Conservation (phyloP, 2,797 vertebrate species). For the Ammospiza maritima region DNA sequence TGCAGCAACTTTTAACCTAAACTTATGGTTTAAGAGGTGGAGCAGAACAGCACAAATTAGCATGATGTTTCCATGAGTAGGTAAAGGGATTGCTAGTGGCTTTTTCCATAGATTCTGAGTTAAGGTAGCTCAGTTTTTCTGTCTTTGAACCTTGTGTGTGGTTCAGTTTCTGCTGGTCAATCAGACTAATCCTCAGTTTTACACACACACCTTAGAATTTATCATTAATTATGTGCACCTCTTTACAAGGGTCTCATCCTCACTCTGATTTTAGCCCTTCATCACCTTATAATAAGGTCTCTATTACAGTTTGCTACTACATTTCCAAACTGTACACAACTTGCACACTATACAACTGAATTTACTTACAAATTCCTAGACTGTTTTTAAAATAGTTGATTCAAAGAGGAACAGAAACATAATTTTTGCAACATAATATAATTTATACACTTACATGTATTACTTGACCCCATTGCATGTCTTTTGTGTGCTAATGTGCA, state of each 20-base stretch:
- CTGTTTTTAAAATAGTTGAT: neutral
- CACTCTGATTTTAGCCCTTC: neutral
- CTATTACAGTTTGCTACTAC: neutral
- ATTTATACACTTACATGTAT: neutral
- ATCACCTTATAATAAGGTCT: neutral
- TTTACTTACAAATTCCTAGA: neutral
- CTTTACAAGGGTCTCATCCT: neutral
- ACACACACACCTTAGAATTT: neutral
- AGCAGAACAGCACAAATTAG: neutral
- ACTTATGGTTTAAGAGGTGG: neutral
- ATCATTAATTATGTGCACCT: neutral
- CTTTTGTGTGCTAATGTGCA: neutral
- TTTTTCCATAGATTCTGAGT: neutral
- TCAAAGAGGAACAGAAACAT: neutral
- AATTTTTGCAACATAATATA: neutral
- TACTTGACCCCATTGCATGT: neutral
- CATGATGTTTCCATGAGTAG: accelerated
- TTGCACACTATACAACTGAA: neutral
- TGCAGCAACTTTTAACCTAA: neutral
- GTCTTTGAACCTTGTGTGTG: neutral
- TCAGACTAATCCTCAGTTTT: neutral
- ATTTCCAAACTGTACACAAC: neutral
- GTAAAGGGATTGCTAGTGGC: neutral
- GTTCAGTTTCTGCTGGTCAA: neutral
- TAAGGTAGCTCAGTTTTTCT: neutral